Conservation (phyloP, 2,113 vertebrate species). For the Silurus asotus region DNA sequence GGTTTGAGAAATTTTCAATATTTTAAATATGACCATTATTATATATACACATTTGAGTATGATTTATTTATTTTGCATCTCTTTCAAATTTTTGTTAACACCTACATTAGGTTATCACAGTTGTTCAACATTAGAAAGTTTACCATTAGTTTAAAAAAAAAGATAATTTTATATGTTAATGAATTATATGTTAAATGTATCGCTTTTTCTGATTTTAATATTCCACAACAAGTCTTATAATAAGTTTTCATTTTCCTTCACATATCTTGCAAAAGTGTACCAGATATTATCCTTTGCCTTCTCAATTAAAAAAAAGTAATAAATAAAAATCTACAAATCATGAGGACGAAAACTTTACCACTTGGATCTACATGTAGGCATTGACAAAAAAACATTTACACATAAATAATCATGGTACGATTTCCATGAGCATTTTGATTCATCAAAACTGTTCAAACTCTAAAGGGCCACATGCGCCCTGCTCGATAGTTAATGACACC, state of each 20-base stretch:
- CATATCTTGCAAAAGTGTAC: background rate
- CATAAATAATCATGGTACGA: background rate
- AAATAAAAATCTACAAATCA: background rate
- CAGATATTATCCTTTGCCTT: background rate
- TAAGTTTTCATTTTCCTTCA: background rate
- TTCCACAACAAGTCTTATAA: background rate
- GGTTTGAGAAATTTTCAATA: too few species aligned
- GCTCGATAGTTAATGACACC: constrained; percentile 75
- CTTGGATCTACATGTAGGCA: background rate
- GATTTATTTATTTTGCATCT: background rate
- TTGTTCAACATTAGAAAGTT: background rate
- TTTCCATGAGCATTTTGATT: constrained; percentile 53
- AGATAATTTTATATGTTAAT: background rate
- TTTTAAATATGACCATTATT: background rate
- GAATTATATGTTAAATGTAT: too few species aligned
- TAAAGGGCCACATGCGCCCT: constrained; percentile 69
- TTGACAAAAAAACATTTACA: background rate
- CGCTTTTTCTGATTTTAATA: too few species aligned
- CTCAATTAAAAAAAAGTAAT: too few species aligned
- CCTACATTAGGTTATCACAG: background rate
- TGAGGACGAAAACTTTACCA: background rate
- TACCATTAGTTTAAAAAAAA: background rate
- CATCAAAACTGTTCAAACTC: constrained; percentile 49
- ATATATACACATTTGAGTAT: background rate
- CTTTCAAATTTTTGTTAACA: background rate